These are phyloP conservation scores for Upupa epops DNA, from an alignment of 2,113 vertebrate genomes.

Conservation along the genomic window DNA sequence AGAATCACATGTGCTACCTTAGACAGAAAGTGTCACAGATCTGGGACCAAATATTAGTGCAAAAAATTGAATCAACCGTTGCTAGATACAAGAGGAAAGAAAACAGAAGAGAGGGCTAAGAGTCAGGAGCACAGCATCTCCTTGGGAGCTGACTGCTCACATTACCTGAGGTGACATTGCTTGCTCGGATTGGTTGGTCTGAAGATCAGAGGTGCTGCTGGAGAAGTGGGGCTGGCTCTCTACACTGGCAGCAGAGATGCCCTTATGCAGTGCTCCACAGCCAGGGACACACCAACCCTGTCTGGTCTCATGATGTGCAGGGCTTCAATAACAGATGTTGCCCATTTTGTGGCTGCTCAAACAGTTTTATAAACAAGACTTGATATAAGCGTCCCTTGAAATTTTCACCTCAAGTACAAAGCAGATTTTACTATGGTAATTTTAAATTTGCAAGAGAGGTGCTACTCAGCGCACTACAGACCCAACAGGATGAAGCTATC, in stretches of 20 bases:
- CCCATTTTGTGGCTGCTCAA: background rate
- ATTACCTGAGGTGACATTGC: background rate
- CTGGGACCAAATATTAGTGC: background rate
- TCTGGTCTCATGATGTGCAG: background rate
- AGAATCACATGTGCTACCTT: background rate
- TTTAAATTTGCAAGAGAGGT: conserved; percentile 21
- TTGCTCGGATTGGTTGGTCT: background rate
- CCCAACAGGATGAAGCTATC: conserved; percentile 12
- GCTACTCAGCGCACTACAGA: conserved; percentile 7
- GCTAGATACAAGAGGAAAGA: background rate
- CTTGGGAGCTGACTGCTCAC: background rate
- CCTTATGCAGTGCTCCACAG: background rate
- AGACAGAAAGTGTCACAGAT: background rate
- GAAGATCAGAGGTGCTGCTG: background rate
- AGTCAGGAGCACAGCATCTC: background rate
- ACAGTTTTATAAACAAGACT: background rate
- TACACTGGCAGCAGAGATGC: background rate
- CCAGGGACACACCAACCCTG: background rate
- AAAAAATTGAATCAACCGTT: background rate
- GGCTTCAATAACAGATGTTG: background rate
- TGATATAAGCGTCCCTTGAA: background rate
- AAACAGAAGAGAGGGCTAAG: background rate
- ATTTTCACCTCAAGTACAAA: background rate
- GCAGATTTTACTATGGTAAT: background rate
- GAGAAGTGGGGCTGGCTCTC: background rate